Percentiles rank a stretch among this genome's conserved stretches.
Evolutionary conservation across 2,797 vertebrate species (phyloP).

Genomic region (Hemibagrus guttatus): DNA sequence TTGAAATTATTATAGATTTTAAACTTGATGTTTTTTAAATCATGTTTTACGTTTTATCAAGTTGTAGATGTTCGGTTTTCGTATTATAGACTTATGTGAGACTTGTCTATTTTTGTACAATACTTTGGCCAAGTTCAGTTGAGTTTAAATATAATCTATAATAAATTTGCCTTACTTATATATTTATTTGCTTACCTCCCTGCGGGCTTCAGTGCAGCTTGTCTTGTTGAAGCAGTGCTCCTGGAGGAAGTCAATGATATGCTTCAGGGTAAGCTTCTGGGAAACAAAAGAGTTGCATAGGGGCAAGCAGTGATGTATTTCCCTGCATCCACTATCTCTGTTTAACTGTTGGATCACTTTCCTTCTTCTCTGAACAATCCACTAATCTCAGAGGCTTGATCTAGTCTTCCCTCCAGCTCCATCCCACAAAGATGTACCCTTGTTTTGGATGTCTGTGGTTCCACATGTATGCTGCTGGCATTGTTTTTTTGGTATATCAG

Average conservation of each 20-base stretch:
- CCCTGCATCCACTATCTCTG: not conserved
- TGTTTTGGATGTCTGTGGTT: not conserved
- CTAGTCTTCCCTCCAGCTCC: not conserved
- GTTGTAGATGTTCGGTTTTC: not conserved
- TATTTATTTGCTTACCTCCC: not conserved
- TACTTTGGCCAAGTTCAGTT: not conserved
- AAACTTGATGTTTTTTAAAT: not conserved
- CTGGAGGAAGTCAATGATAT: not conserved
- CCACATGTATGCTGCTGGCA: not conserved
- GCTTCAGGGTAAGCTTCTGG: conserved; percentile 7
- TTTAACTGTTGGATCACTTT: not conserved
- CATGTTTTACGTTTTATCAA: not conserved
- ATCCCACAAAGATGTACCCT: conserved; percentile 10
- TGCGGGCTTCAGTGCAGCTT: not conserved
- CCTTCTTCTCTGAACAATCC: not conserved
- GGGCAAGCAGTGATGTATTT: not conserved
- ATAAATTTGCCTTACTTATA: not conserved
- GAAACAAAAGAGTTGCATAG: not conserved
- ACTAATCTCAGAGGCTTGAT: not conserved
- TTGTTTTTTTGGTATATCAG: not conserved
- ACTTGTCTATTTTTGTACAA: not conserved
- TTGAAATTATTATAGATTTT: not conserved
- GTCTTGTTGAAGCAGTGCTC: not conserved
- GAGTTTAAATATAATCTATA: not conserved
- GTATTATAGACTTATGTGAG: not conserved